phyloP scores from a whole-genome alignment of 2,888 invertebrate genomes.

The Drosophila mimetica region DNA sequence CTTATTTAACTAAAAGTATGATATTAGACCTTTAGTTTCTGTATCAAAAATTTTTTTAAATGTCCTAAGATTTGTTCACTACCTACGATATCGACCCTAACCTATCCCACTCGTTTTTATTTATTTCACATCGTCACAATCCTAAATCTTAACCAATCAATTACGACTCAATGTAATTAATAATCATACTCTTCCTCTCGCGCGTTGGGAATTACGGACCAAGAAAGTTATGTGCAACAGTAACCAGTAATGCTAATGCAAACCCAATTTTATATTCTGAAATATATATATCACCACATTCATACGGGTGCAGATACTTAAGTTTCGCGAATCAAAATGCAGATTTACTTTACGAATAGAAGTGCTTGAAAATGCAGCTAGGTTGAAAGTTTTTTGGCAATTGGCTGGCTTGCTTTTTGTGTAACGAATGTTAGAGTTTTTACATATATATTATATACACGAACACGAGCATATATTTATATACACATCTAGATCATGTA shows the following conservation, averaged over 20 bases:
- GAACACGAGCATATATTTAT: conserved; percentile 45
- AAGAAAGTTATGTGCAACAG: conserved; percentile 61
- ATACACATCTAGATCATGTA: conserved; percentile 60
- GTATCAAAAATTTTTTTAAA: neutral
- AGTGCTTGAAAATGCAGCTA: conserved; percentile 67
- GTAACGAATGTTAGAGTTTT: conserved; percentile 70
- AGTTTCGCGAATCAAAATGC: conserved; percentile 45
- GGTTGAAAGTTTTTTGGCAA: conserved; percentile 48
- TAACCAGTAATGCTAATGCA: conserved; percentile 27
- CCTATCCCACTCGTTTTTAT: conserved; percentile 40
- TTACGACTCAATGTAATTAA: conserved; percentile 28
- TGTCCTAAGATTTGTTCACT: conserved; percentile 6
- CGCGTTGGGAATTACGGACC: conserved; percentile 71
- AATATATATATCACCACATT: conserved; percentile 17
- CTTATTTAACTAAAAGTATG: neutral
- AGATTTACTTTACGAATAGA: conserved; percentile 66
- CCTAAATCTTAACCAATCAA: conserved; percentile 21
- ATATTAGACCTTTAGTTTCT: neutral
- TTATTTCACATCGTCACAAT: conserved; percentile 57
- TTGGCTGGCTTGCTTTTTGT: conserved; percentile 70
- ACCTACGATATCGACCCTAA: neutral
- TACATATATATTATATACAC: conserved; percentile 48
- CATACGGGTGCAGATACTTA: conserved; percentile 52
- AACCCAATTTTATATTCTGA: conserved; percentile 24
- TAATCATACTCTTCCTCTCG: conserved; percentile 60